Percentiles rank a stretch among this genome's conserved stretches.
phyloP scores from a whole-genome alignment of 2,797 vertebrate genomes.

The Alcedo quadribrachys region DNA sequence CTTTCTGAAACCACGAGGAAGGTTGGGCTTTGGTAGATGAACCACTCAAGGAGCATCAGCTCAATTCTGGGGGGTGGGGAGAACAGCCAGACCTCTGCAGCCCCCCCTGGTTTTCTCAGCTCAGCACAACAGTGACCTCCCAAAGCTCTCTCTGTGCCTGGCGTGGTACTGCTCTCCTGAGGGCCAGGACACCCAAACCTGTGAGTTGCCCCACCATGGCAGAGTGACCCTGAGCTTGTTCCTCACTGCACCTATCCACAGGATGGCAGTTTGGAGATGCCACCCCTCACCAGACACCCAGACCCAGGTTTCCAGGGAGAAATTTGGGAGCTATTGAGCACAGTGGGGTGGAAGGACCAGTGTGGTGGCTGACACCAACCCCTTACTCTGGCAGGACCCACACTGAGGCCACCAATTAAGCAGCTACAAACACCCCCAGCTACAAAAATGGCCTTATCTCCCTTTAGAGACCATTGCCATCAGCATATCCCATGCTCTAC shows the following conservation, averaged over 20 bases:
- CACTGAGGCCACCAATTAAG: neutral
- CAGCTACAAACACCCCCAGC: neutral
- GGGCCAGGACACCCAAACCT: neutral
- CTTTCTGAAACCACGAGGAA: neutral
- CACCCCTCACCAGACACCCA: neutral
- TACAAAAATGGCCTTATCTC: neutral
- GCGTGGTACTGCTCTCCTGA: fast-evolving
- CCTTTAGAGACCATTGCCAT: neutral
- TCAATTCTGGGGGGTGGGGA: neutral
- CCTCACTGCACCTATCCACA: fast-evolving
- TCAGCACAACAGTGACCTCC: neutral
- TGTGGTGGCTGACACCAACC: fast-evolving
- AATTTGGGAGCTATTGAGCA: neutral
- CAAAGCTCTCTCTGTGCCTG: neutral
- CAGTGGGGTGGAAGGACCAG: neutral
- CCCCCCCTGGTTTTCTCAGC: neutral
- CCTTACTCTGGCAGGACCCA: neutral
- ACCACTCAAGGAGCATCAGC: neutral
- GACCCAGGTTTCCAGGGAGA: neutral
- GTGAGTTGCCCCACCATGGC: neutral
- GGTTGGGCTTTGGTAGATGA: neutral
- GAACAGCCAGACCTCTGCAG: neutral
- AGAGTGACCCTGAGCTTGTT: neutral
- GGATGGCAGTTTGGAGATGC: neutral
- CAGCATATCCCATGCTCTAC: fast-evolving